These are phyloP conservation scores for Setipinna tenuifilis DNA, from an alignment of 2,797 vertebrate genomes.

Conservation along the genomic window DNA sequence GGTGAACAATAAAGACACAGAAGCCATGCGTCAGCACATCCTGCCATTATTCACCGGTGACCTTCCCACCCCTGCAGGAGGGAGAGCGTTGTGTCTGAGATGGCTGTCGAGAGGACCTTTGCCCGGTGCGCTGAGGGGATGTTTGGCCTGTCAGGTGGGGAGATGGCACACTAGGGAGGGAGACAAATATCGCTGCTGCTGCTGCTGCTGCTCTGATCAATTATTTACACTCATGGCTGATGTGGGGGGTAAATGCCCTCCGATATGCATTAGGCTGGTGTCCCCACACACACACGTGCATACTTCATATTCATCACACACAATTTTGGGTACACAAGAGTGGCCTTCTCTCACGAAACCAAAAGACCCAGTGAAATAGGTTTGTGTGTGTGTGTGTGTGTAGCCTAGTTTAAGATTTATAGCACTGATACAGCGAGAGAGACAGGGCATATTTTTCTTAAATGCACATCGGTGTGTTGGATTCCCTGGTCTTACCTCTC, in stretches of 20 bases:
- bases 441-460: conserved; percentile 40
- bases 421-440: conserved; percentile 33
- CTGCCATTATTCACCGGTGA: conserved; percentile 28
- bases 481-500: conserved; percentile 33
- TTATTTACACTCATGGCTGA: conserved; percentile 62
- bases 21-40: neutral
- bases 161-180: conserved; percentile 27
- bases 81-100: conserved; percentile 24
- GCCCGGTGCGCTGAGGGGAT: neutral
- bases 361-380: neutral
- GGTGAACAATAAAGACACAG: conserved; percentile 11
- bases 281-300: conserved; percentile 41
- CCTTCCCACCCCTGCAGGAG: conserved; percentile 29
- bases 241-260: conserved; percentile 40
- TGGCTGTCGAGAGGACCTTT: neutral
- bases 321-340: no score
- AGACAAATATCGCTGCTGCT: conserved; percentile 25
- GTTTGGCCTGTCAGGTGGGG: conserved; percentile 54
- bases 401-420: conserved; percentile 37
- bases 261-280: conserved; percentile 16
- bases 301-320: neutral
- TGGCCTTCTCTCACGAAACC: no score
- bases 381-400: neutral
- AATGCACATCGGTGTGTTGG: conserved; percentile 8
- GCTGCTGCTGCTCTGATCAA: conserved; percentile 58